Evolutionary conservation across 2,113 vertebrate species (phyloP).

Genomic region (Dipodomys stephensi): DNA sequence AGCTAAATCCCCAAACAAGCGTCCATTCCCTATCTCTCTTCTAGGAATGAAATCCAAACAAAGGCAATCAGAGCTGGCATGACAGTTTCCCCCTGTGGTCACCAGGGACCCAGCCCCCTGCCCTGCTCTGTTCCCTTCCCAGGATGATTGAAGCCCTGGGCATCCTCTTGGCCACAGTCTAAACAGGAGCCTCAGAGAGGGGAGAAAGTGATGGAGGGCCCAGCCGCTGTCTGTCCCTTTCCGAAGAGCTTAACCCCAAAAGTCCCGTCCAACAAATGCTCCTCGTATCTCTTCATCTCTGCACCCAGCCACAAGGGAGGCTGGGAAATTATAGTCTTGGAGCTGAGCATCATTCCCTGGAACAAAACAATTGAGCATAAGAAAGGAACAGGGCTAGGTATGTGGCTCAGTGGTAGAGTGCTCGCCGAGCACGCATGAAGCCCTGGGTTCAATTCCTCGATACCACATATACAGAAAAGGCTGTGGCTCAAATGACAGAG

Average conservation of each 20-base stretch:
- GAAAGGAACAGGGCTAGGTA: not conserved
- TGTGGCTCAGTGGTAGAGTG: too few species aligned
- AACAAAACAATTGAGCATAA: not conserved
- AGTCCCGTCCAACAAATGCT: not conserved
- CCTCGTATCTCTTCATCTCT: not conserved
- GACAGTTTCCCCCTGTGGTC: not conserved
- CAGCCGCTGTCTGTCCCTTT: not conserved
- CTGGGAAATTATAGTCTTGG: conserved; percentile 41
- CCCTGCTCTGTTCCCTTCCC: not conserved
- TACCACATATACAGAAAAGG: too few species aligned
- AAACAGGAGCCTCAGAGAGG: not conserved
- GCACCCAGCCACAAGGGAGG: not conserved
- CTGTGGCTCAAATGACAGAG: too few species aligned
- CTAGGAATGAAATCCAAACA: conserved; percentile 26
- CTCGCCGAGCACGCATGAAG: too few species aligned
- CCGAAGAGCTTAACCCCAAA: not conserved
- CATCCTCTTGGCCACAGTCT: not conserved
- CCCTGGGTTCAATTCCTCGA: too few species aligned
- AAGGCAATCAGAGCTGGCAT: not conserved
- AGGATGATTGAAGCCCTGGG: too few species aligned
- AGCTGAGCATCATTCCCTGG: not conserved
- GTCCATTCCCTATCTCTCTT: not conserved
- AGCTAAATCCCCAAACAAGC: not conserved
- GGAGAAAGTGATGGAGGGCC: not conserved
- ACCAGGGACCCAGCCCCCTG: not conserved